These are phyloP conservation scores for Ernsta delagoae DNA, from an alignment of 2,888 invertebrate species.

Conservation along the genomic window DNA sequence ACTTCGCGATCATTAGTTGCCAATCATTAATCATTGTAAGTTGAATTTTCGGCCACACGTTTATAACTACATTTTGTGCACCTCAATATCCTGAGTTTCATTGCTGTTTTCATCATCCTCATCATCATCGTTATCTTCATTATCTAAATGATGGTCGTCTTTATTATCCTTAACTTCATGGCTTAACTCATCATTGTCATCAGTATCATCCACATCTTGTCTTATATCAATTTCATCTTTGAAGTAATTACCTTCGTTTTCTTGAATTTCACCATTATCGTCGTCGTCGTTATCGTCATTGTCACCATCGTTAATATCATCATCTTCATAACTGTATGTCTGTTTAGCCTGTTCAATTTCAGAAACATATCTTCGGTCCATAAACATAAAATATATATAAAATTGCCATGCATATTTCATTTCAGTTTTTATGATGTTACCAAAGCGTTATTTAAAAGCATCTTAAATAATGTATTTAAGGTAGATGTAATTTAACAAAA, in stretches of 20 bases:
- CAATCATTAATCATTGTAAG: too few species aligned
- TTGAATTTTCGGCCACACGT: too few species aligned
- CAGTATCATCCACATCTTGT: conserved; percentile 46
- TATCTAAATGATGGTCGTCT: conserved; percentile 42
- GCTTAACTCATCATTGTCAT: conserved; percentile 42
- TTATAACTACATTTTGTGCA: too few species aligned
- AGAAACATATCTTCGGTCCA: conserved; percentile 6
- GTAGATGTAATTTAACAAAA: background rate
- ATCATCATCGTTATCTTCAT: conserved; percentile 50
- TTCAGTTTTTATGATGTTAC: background rate
- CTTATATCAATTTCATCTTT: conserved; percentile 46
- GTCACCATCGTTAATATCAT: conserved; percentile 50
- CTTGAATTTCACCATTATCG: conserved; percentile 48
- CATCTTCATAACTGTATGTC: conserved; percentile 42
- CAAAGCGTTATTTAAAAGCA: background rate
- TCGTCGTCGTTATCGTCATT: conserved; percentile 51
- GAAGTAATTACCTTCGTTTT: conserved; percentile 48
- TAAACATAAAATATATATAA: conserved; percentile 1
- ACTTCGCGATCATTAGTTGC: too few species aligned
- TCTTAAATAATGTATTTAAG: background rate
- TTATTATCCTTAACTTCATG: conserved; percentile 41
- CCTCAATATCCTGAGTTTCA: conserved; percentile 54
- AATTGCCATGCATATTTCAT: conserved; percentile 16
- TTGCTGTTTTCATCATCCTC: conserved; percentile 53
- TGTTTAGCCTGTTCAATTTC: conserved; percentile 25